Base-by-base conservation (phyloP, 2,113 vertebrate species). In the Trematocara macrostoma region DNA sequence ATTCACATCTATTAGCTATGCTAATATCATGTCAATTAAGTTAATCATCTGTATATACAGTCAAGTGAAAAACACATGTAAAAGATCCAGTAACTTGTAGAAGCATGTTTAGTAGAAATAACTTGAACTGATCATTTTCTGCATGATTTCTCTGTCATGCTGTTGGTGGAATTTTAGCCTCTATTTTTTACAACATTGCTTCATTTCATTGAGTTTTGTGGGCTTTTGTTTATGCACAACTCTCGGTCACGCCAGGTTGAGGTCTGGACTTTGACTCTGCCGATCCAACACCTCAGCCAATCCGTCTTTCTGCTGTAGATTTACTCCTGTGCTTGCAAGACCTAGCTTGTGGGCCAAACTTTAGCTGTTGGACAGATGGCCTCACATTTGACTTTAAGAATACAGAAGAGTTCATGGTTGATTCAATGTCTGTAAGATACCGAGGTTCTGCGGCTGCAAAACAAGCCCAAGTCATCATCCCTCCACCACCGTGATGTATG, bases 301-400 rank as follows among this genome's bases (percentile, higher is more conserved):
- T 14, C 15, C 1, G 5, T 59, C 14, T 59, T 59, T 59, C 15
- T 61, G 29, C 31, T 34, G 56, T 10, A 56, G 23, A 56, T 8
- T 56, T 59, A 26, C 40, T 26, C 12, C 38, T 45, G 2, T 45
- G 40, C 14, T 71, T 71, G 67, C 3, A 67, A 20, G 67, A 26
- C 23, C 0, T 0, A 47, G 14, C 61, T 20, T 47, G 40, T 47
- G 14, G 5, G 40, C 14, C 1, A 26, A 71, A 26, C 40, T 71
- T 71, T 16, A 45, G 67, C 40, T 71, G 67, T 71, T 40, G 16
- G 67, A 71, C 20, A 45, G 40, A 26, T 71, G 40, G 67, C 8
- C 20, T 45, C 20, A 1, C 2, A 1, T 71, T 45, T 71, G 40
- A 47, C 40, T 71, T 26, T 11, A 71, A 12, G 20, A 71, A 0